A percentile compares a stretch with the other conserved stretches of the same genome.
phyloP scores from a whole-genome alignment of 2,888 invertebrate species.

The Synanthedon formicaeformis region DNA sequence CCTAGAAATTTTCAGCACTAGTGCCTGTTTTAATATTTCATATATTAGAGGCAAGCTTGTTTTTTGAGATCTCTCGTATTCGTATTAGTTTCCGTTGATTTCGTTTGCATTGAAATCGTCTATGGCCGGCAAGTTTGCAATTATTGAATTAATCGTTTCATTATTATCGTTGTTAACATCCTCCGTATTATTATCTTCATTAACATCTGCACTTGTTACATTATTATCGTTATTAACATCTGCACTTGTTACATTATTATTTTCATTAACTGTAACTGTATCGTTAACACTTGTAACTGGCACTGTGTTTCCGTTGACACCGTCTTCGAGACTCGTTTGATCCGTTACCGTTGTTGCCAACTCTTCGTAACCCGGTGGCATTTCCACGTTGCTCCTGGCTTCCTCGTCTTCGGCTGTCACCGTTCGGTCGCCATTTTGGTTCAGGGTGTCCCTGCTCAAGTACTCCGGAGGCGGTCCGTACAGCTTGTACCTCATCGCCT shows the following conservation, averaged over 20 bases:
- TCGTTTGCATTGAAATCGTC: slow-evolving; percentile 57
- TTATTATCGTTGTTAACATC: slow-evolving; percentile 4
- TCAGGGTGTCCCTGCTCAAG: slow-evolving; percentile 19
- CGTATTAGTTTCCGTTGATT: no score
- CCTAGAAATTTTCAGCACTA: background rate
- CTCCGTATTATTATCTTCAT: slow-evolving; percentile 3
- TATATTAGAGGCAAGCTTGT: background rate
- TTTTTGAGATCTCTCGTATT: background rate
- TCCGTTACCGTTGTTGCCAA: slow-evolving; percentile 16
- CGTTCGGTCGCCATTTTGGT: slow-evolving; percentile 3
- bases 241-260: background rate
- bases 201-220: no score
- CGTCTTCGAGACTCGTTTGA: background rate
- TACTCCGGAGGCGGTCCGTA: slow-evolving; percentile 59
- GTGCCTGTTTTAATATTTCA: background rate
- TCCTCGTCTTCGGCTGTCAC: slow-evolving; percentile 28
- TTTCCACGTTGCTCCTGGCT: slow-evolving; percentile 42
- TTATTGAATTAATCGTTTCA: slow-evolving; percentile 34
- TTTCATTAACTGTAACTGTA: slow-evolving; percentile 1
- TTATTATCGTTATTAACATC: no score
- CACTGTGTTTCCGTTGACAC: background rate
- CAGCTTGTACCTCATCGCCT: slow-evolving; percentile 46
- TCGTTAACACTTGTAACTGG: slow-evolving; percentile 1
- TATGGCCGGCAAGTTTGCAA: slow-evolving; percentile 53
- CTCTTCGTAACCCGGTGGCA: slow-evolving; percentile 57